These are phyloP conservation scores for Tetrao urogallus DNA, from an alignment of 2,113 vertebrate species.

Conservation along the genomic window DNA sequence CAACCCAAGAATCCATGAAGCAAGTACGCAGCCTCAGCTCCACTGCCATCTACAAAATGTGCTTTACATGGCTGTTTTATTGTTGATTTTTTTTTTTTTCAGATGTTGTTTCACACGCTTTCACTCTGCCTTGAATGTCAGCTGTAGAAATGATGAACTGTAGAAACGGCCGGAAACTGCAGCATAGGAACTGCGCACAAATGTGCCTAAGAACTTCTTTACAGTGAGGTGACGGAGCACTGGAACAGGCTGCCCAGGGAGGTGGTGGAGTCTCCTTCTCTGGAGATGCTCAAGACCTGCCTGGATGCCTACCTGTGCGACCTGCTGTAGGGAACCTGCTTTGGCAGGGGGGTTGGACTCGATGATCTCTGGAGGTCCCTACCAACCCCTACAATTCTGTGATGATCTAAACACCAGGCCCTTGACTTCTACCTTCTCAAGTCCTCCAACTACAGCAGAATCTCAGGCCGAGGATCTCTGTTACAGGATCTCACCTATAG, in stretches of 20 bases:
- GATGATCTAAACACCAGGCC: not conserved
- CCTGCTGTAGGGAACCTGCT: too few species aligned
- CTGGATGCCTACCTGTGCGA: too few species aligned
- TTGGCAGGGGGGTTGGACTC: too few species aligned
- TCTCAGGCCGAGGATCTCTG: not conserved
- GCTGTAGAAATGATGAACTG: not conserved
- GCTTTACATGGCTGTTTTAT: fast-evolving
- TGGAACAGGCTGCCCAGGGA: too few species aligned
- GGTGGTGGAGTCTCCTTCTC: too few species aligned
- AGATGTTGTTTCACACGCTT: not conserved
- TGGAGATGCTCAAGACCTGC: too few species aligned
- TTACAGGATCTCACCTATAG: not conserved
- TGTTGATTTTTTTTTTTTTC: fast-evolving
- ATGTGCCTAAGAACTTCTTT: too few species aligned
- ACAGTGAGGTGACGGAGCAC: too few species aligned
- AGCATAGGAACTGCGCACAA: too few species aligned
- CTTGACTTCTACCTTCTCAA: not conserved
- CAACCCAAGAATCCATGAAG: not conserved
- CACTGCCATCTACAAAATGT: not conserved
- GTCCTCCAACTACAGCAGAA: not conserved
- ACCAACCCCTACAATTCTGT: too few species aligned
- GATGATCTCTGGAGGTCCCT: too few species aligned
- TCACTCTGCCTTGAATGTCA: not conserved
- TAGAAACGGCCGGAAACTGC: too few species aligned
- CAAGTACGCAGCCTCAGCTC: not conserved